Evolutionary conservation across 2,797 vertebrate species (phyloP).

Genomic region (Pachyuromys duprasi): DNA sequence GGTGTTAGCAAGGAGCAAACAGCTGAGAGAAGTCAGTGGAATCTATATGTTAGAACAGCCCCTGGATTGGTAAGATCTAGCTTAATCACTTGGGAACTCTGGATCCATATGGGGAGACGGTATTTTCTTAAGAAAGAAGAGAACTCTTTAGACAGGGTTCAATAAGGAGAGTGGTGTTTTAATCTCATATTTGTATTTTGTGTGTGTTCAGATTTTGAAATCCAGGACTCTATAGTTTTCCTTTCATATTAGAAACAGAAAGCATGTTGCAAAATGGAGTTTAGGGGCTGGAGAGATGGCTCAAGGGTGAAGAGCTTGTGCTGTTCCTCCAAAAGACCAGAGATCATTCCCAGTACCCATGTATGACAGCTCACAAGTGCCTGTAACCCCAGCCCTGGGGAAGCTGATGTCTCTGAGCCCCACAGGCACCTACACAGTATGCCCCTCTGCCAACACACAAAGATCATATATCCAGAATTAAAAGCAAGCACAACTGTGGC

Average conservation of each 20-base stretch:
- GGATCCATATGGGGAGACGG: background rate
- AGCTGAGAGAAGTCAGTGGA: background rate
- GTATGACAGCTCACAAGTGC: background rate
- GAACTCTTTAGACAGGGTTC: background rate
- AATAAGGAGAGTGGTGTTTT: background rate
- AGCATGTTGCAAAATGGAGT: background rate
- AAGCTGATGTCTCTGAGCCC: background rate
- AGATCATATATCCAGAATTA: background rate
- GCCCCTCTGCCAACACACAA: too few species aligned
- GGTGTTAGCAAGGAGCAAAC: background rate
- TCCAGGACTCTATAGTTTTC: background rate
- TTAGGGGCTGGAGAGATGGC: background rate
- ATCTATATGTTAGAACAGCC: background rate
- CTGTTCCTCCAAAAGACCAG: background rate
- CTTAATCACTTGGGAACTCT: background rate
- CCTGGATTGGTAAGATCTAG: background rate
- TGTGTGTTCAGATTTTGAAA: background rate
- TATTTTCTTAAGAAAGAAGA: background rate
- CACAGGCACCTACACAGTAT: background rate
- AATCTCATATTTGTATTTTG: background rate
- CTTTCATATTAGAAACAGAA: background rate
- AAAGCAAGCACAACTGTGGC: background rate
- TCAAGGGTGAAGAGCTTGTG: background rate
- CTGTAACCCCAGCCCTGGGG: background rate
- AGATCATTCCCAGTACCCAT: background rate